Conservation (phyloP, 2,888 invertebrate genomes). For the Andrena marginata region DNA sequence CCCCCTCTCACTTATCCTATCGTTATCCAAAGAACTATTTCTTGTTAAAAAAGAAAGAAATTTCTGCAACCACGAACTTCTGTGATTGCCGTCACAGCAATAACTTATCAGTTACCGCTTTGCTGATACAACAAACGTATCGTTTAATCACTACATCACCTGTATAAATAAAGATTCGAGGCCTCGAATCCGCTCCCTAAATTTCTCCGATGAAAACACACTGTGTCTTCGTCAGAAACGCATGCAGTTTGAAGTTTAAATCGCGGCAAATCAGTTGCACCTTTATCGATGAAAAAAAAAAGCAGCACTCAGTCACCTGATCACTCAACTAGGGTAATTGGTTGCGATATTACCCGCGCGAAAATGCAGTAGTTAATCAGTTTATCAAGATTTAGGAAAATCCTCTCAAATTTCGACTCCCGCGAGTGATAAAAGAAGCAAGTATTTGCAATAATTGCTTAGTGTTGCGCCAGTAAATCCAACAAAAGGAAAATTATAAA, state of each 20-base stretch:
- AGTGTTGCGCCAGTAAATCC: neutral
- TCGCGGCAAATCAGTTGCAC: constrained; percentile 4
- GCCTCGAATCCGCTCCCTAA: neutral
- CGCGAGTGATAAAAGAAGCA: neutral
- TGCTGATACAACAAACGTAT: neutral
- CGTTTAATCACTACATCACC: constrained; percentile 5
- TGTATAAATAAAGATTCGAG: constrained; percentile 5
- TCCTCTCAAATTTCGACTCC: neutral
- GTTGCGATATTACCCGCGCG: constrained; percentile 3
- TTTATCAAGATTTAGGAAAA: constrained; percentile 6
- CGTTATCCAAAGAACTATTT: constrained; percentile 25
- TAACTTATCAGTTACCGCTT: neutral
- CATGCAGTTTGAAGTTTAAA: neutral
- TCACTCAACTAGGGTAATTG: constrained; percentile 15
- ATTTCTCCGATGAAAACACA: neutral
- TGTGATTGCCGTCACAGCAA: neutral
- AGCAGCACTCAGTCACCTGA: constrained; percentile 2
- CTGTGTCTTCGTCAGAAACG: neutral
- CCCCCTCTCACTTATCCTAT: neutral
- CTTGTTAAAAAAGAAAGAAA: constrained; percentile 12
- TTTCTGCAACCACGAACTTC: neutral
- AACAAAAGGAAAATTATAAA: neutral
- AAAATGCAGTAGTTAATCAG: constrained; percentile 6
- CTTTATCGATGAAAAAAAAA: neutral
- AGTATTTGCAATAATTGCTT: constrained; percentile 45